Conservation (phyloP, 2,797 vertebrate species). For the Streptopelia turtur region DNA sequence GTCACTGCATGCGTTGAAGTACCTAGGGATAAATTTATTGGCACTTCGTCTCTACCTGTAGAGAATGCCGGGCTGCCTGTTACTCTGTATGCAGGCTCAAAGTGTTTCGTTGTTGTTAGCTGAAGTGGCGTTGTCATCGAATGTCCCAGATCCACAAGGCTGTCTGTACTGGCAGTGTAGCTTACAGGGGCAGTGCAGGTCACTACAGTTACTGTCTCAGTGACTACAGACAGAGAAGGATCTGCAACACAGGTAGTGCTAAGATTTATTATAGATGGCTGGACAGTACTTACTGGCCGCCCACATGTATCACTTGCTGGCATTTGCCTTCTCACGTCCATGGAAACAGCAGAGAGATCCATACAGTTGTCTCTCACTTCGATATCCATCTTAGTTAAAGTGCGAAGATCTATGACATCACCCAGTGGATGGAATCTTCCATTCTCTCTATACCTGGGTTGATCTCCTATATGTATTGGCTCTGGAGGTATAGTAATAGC, state of each 20-base stretch:
- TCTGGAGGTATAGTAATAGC: conserved; percentile 80
- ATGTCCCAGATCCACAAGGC: conserved; percentile 85
- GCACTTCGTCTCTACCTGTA: conserved; percentile 83
- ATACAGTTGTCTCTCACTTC: conserved; percentile 87
- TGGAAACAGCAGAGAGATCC: conserved; percentile 86
- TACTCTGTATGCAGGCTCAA: conserved; percentile 84
- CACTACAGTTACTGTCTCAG: conserved; percentile 85
- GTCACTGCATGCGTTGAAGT: conserved; percentile 76
- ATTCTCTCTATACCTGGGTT: conserved; percentile 84
- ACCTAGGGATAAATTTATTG: conserved; percentile 92
- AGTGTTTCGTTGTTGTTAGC: conserved; percentile 87
- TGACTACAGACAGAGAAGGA: conserved; percentile 82
- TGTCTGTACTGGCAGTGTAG: conserved; percentile 83
- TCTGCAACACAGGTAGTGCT: conserved; percentile 83
- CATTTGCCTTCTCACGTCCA: conserved; percentile 84
- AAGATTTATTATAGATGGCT: conserved; percentile 93
- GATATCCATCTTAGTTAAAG: conserved; percentile 84
- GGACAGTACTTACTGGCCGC: conserved; percentile 89
- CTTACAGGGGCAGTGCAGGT: conserved; percentile 87
- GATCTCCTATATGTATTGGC: conserved; percentile 72
- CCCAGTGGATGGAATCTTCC: conserved; percentile 83
- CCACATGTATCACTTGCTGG: conserved; percentile 78
- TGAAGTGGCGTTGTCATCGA: conserved; percentile 84
- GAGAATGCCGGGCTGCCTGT: conserved; percentile 77
- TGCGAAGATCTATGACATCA: conserved; percentile 93